Base-by-base conservation (phyloP, 2,888 invertebrate genomes). In the Phaonia tiefii region DNA sequence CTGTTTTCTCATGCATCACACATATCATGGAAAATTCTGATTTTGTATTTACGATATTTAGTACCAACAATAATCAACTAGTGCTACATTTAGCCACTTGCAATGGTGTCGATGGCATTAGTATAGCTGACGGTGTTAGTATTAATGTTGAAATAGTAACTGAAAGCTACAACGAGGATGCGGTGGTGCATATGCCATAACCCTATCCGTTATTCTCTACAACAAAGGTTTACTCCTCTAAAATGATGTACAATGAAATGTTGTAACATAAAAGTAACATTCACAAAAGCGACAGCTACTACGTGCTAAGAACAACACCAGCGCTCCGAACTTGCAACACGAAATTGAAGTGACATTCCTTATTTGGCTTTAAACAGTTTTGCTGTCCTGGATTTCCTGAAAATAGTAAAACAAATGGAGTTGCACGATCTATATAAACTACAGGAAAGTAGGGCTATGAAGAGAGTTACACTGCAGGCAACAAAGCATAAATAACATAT, bases 141-240 rank as follows among this genome's bases (percentile, higher is more conserved):
- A 31, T 17, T 11, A 58, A 11, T 37, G 75, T 66, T 10, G 73
- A 31, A 22, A 8, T 51, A 31, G 65, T 54, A n/a, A 65, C 37
- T 44, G 51, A 31, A 13, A 63, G 63, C 39, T 39, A 63, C 22
- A 39, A 63, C 63, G 20, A 22, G 42, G 22, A 63, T 39, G 63
- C n/a, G 39, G 20, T 63, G 63, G n/a, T n/a, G n/a, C 63, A 63
- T 63, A 39, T 63, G 63, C 63, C 80, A 2, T 85, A 86, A 56
- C 75, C 86, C 8, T 89, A 90, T 84, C 89, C 90, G 0, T 90
- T 90, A 73, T 91, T 91, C 80, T 90, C 91, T 2, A 91, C 91
- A 15, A 91, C 91, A 11, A 91, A 91, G 85, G 91, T 91, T 83
- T 91, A 91, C 85, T 91, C 91, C 79, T 90, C 89, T 86, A 90